phyloP scores from a whole-genome alignment of 2,797 vertebrate species.

The Lophius americanus region DNA sequence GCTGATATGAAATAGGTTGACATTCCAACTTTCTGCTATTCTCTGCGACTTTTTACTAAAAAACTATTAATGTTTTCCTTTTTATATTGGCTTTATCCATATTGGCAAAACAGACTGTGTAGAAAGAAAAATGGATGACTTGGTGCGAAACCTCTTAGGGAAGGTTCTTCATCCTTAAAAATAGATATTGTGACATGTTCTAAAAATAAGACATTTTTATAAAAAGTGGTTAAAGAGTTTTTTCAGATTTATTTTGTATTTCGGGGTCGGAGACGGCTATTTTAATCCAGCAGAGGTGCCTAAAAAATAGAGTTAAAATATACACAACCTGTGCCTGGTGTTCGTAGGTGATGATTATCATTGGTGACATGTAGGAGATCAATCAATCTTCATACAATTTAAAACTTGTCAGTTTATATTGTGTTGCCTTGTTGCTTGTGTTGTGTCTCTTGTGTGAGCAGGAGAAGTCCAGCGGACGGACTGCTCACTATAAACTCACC shows the following conservation, averaged over 20 bases:
- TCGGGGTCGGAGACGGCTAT: no score
- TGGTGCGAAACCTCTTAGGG: not conserved
- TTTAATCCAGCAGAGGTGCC: no score
- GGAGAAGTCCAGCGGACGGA: conserved; percentile 98
- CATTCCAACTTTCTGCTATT: not conserved
- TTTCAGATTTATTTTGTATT: no score
- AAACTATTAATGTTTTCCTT: not conserved
- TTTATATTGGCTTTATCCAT: not conserved
- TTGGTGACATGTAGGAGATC: not conserved
- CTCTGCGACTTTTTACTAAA: no score
- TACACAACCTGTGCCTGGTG: not conserved
- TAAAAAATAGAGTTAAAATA: no score
- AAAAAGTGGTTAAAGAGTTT: no score
- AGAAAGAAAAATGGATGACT: not conserved
- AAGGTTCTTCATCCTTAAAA: no score
- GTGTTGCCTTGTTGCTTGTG: conserved; percentile 3
- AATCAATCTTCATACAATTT: not conserved
- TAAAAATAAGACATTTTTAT: no score
- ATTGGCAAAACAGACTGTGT: not conserved
- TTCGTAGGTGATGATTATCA: not conserved
- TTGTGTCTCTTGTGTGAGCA: conserved; percentile 54
- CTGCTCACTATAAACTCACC: conserved; percentile 98
- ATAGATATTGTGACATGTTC: no score
- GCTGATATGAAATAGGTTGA: conserved; percentile 9
- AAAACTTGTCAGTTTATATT: not conserved